Percentiles rank a stretch among this genome's conserved stretches.
phyloP scores from a whole-genome alignment of 2,888 invertebrate species.

The Chymomyza amoena region DNA sequence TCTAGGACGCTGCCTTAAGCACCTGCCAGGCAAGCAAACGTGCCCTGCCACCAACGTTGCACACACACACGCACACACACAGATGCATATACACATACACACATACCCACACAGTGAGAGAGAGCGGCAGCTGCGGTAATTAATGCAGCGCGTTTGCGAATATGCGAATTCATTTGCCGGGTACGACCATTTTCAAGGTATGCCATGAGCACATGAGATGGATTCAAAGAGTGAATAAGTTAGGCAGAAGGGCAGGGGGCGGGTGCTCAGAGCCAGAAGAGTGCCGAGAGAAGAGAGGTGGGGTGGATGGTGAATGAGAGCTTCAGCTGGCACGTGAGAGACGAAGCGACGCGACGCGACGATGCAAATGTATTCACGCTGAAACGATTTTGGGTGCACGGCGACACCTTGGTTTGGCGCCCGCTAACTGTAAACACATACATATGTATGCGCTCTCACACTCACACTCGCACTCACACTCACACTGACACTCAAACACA shows the following conservation, averaged over 20 bases:
- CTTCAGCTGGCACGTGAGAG: conserved; percentile 6
- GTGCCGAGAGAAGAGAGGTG: background rate
- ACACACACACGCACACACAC: conserved; percentile 18
- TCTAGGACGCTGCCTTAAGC: conserved; percentile 51
- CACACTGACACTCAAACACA: background rate
- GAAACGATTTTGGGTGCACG: conserved; percentile 71
- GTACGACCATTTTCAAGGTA: conserved; percentile 41
- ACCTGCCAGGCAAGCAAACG: conserved; percentile 45
- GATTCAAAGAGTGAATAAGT: background rate
- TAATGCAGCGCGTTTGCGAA: conserved; percentile 73
- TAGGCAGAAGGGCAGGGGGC: background rate
- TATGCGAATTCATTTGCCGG: conserved; percentile 71
- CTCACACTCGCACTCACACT: conserved; percentile 2
- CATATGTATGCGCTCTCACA: conserved; percentile 46
- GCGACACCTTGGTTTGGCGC: conserved; percentile 71
- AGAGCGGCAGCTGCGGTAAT: conserved; percentile 67
- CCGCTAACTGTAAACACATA: conserved; percentile 71
- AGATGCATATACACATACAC: background rate
- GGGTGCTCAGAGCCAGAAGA: background rate
- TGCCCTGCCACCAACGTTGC: conserved; percentile 29
- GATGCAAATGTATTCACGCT: conserved; percentile 67
- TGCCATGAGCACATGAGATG: conserved; percentile 1
- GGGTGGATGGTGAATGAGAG: background rate
- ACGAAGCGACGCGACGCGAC: conserved; percentile 9
- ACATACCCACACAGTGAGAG: conserved; percentile 21